These are phyloP conservation scores for Elachura formosa DNA, from an alignment of 2,113 vertebrate genomes.

Conservation along the genomic window DNA sequence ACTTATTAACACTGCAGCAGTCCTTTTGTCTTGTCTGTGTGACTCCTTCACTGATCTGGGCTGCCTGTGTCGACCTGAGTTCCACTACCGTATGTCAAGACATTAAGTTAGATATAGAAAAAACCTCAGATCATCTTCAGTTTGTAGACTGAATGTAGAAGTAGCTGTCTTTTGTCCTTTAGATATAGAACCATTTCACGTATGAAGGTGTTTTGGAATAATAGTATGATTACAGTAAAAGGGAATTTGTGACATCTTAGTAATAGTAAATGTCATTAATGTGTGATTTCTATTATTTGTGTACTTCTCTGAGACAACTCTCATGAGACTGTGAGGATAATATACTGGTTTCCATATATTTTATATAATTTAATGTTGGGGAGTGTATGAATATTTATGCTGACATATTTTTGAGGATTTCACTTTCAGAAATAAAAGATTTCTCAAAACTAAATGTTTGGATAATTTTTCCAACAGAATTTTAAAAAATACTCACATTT, in stretches of 20 bases:
- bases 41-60: conserved; percentile 61
- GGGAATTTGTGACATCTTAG: background rate
- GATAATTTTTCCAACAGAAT: background rate
- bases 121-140: background rate
- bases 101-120: conserved; percentile 67
- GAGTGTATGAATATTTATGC: background rate
- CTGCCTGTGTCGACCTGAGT: conserved; percentile 76
- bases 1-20: background rate
- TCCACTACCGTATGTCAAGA: conserved; percentile 81
- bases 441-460: background rate
- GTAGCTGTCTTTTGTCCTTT: background rate
- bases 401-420: background rate
- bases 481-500: background rate
- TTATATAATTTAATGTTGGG: background rate
- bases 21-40: conserved; percentile 65
- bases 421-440: background rate
- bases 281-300: background rate
- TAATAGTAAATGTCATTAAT: background rate
- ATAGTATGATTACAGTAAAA: background rate
- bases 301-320: background rate
- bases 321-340: conserved; percentile 15
- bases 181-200: background rate
- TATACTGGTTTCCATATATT: background rate
- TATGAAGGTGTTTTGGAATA: background rate
- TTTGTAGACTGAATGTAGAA: conserved; percentile 20